These are phyloP conservation scores for Cephus rjabovi DNA, from an alignment of 2,888 invertebrate genomes.

Conservation along the genomic window DNA sequence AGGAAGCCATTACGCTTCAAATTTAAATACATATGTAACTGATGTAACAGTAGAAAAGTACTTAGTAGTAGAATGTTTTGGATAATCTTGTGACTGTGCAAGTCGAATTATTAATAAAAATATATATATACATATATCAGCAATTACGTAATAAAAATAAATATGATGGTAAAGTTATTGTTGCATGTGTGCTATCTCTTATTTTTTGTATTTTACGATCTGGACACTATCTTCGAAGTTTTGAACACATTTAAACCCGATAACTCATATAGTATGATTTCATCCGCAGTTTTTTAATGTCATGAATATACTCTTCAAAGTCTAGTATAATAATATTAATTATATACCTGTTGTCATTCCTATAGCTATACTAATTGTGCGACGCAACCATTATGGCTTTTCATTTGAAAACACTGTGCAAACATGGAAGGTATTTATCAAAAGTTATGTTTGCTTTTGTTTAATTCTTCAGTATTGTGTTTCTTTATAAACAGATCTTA, in stretches of 20 bases:
- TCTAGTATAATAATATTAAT: not conserved
- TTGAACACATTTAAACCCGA: not conserved
- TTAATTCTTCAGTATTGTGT: not conserved
- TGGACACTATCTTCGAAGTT: not conserved
- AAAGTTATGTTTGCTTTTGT: conserved; percentile 22
- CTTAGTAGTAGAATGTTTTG: not conserved
- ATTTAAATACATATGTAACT: not conserved
- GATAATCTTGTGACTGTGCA: not conserved
- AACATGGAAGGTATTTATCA: not conserved
- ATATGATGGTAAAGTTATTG: not conserved
- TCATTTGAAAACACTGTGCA: not conserved
- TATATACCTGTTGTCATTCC: not conserved
- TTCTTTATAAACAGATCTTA: not conserved
- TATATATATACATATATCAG: not conserved
- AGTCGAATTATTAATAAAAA: not conserved
- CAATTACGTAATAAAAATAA: not conserved
- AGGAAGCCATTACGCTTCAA: conserved; percentile 23
- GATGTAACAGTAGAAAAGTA: not conserved
- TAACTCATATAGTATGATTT: not conserved
- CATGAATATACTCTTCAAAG: not conserved
- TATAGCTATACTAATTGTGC: not conserved
- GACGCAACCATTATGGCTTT: not conserved
- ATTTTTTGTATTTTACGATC: not conserved
- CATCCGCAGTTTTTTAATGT: not conserved
- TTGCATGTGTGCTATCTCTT: not conserved